Base-by-base conservation (phyloP, 2,888 invertebrate genomes). In the Erynnis tages region DNA sequence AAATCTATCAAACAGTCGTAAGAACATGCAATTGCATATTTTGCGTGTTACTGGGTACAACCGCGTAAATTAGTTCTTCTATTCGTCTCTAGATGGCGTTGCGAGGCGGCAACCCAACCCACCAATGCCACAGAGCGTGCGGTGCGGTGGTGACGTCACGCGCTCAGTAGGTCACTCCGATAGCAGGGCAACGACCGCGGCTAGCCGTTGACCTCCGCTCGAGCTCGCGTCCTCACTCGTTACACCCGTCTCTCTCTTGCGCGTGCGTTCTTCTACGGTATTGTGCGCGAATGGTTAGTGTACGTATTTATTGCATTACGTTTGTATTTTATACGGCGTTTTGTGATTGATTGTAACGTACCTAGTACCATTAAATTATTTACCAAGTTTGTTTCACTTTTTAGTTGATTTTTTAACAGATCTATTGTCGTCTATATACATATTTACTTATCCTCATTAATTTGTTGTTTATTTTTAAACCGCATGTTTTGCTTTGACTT, bases 121-220 rank as follows among this genome's bases (percentile, higher is more conserved):
- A 77, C 77, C 77, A 78, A 78, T 78, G 79, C 75, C 78, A 76
- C 59, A 62, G 70, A 66, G 75, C 73, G 82, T 76, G 79, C 82
- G 81, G 81, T 80, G 85, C 82, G 81, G 79, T 69, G 79, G 67
- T 89, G 89, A 89, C 89, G 89, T 91, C 89, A 86, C 90, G 71
- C 88, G 87, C 89, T 90, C 82, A 90, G 89, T 90, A 89, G 90
- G 90, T 90, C 90, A 90, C 87, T 89, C 81, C 88, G 89, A 89
- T 89, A 89, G 88, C 88, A 80, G 90, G 89, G 89, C 90, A 89
- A 90, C 89, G 90, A 89, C 90, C 90, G 90, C 90, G 83, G 87
- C 86, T 90, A 89, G 90, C 87, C 90, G 90, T 90, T 90, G 90
- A 90, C 90, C 90, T 90, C 90, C 88, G 88, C 79, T 76, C 73